Evolutionary conservation across 2,113 vertebrate genomes (phyloP).

Genomic region (Saimiri boliviensis): DNA sequence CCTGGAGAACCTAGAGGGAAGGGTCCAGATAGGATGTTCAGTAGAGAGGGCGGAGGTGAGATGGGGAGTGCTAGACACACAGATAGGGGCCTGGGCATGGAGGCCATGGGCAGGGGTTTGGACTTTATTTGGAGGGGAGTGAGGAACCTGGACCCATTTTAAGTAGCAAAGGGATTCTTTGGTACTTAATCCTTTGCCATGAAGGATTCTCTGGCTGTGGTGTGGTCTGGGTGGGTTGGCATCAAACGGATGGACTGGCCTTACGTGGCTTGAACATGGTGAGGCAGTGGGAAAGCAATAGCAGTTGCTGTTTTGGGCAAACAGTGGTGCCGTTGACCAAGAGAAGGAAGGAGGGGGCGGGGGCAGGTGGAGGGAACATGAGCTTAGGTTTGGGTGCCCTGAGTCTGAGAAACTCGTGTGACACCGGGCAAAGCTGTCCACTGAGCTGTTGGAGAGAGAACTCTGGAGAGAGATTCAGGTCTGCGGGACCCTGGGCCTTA

Average conservation of each 20-base stretch:
- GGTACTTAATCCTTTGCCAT: no score
- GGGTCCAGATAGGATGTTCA: rapidly evolving
- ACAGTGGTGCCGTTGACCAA: neutral
- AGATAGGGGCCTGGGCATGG: neutral
- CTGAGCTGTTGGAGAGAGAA: neutral
- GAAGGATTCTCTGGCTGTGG: neutral
- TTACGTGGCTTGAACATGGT: rapidly evolving
- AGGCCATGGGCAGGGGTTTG: neutral
- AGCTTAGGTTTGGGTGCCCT: neutral
- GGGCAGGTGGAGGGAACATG: neutral
- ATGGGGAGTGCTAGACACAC: neutral
- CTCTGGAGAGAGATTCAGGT: neutral
- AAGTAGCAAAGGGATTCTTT: neutral
- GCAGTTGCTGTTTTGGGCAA: neutral
- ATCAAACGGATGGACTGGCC: neutral
- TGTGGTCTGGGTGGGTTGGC: neutral
- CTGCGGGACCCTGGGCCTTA: neutral
- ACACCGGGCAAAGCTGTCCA: neutral
- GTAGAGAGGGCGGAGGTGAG: neutral
- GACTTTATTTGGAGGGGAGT: neutral
- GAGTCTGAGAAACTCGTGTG: neutral
- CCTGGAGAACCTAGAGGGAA: neutral
- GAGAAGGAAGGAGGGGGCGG: neutral
- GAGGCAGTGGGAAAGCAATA: neutral
- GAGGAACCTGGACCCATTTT: neutral